A percentile compares a stretch with the other conserved stretches of the same genome.
These are phyloP conservation scores for Caenorhabditis sinica DNA, from an alignment of 2,888 invertebrate species.

Conservation along the genomic window DNA sequence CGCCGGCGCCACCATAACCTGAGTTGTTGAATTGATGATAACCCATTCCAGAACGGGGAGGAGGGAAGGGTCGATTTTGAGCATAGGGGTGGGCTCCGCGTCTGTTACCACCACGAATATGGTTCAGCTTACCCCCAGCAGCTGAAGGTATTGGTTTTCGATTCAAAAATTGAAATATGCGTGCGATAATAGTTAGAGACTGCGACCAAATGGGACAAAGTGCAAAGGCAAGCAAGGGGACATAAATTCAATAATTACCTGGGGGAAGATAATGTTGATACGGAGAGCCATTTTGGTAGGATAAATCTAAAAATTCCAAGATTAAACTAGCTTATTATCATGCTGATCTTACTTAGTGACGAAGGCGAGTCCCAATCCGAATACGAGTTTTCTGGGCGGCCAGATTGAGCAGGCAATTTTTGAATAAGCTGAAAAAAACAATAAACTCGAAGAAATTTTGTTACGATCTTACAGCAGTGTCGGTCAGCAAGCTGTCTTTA, in stretches of 20 bases:
- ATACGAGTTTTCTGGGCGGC: conserved; percentile 3
- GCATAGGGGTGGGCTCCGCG: conserved; percentile 44
- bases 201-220: neutral
- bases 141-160: conserved; percentile 44
- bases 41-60: conserved; percentile 47
- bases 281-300: neutral
- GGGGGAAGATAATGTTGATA: neutral
- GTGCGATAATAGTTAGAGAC: neutral
- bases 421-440: conserved; percentile 22
- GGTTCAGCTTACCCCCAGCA: conserved; percentile 44
- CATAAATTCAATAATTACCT: conserved; percentile 11
- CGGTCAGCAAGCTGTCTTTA: conserved; percentile 65
- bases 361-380: conserved; percentile 12
- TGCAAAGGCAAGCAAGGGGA: neutral
- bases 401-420: neutral
- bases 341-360: conserved; percentile 13
- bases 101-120: conserved; percentile 20
- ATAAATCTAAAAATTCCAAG: conserved; percentile 27
- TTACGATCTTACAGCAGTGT: conserved; percentile 32
- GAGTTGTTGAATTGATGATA: conserved; percentile 60
- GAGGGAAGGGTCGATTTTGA: conserved; percentile 45
- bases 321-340: neutral
- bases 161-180: neutral
- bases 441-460: neutral
- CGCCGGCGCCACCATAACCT: conserved; percentile 48